Evolutionary conservation across 2,797 vertebrate species (phyloP).

Genomic region (Potorous gilbertii): DNA sequence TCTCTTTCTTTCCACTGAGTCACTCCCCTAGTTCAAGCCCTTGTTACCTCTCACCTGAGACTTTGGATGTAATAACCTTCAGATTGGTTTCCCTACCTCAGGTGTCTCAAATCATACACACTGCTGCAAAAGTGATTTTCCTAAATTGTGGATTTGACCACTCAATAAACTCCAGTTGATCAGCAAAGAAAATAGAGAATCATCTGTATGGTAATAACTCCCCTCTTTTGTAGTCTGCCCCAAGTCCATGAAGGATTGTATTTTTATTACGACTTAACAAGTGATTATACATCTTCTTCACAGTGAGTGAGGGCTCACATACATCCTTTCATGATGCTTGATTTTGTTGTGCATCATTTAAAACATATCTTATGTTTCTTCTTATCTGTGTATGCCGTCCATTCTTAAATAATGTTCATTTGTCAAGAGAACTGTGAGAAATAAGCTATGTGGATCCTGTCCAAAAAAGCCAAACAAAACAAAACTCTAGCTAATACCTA

Average conservation of each 20-base stretch:
- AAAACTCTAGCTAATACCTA: neutral
- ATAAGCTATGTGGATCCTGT: conserved; percentile 99
- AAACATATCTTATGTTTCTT: conserved; percentile 97
- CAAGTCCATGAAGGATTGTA: conserved; percentile 98
- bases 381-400: conserved; percentile 99
- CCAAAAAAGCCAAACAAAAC: conserved; percentile 24
- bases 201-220: conserved; percentile 91
- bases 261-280: conserved; percentile 99
- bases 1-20: neutral
- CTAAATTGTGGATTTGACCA: too few relatives aligned
- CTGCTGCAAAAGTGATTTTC: neutral
- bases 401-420: conserved; percentile 98
- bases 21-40: neutral
- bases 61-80: neutral
- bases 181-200: conserved; percentile 89
- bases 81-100: neutral
- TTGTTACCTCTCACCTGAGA: neutral
- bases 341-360: conserved; percentile 98
- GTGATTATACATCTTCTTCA: conserved; percentile 91
- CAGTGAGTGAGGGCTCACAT: conserved; percentile 90
- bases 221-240: conserved; percentile 93
- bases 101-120: neutral
- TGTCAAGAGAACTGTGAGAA: conserved; percentile 99
- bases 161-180: conserved; percentile 44
- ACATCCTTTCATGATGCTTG: conserved; percentile 97